phyloP scores from a whole-genome alignment of 2,888 invertebrate genomes.

The Erebia ligea region DNA sequence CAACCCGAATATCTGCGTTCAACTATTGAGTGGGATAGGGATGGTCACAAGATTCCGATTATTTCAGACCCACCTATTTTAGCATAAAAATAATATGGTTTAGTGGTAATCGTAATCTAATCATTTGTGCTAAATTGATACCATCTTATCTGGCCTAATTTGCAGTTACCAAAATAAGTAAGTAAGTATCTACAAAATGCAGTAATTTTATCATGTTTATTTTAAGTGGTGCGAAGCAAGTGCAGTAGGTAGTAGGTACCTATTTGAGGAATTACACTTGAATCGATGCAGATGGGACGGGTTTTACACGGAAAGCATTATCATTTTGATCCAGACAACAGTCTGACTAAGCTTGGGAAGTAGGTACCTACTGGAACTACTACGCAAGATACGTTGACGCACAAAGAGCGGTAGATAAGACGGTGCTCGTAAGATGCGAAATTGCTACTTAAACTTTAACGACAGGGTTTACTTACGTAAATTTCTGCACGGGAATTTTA shows the following conservation, averaged over 20 bases:
- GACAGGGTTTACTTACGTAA: constrained; percentile 52
- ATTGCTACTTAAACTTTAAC: constrained; percentile 65
- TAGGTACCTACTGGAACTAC: constrained; percentile 38
- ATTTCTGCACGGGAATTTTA: constrained; percentile 42
- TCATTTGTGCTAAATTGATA: not conserved
- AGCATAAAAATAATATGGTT: not conserved
- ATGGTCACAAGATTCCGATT: no score
- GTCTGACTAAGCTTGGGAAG: constrained; percentile 36
- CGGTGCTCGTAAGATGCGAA: constrained; percentile 49
- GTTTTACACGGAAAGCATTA: constrained; percentile 27
- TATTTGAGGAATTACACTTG: constrained; percentile 5
- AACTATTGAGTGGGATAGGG: no score
- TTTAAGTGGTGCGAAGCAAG: not conserved
- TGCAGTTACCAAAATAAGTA: not conserved
- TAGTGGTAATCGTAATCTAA: not conserved
- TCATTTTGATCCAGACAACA: constrained; percentile 30
- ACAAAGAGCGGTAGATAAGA: constrained; percentile 56
- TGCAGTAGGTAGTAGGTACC: not conserved
- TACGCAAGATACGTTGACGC: constrained; percentile 46
- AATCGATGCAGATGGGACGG: constrained; percentile 24
- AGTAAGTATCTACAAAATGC: not conserved
- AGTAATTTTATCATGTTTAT: not conserved
- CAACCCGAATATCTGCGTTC: no score
- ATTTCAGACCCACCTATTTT: no score
- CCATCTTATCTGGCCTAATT: not conserved